Percentiles rank a stretch among this genome's conserved stretches.
Evolutionary conservation across 1,140 invertebrate species (phyloP).

Genomic region (Lasaia peninsularis): DNA sequence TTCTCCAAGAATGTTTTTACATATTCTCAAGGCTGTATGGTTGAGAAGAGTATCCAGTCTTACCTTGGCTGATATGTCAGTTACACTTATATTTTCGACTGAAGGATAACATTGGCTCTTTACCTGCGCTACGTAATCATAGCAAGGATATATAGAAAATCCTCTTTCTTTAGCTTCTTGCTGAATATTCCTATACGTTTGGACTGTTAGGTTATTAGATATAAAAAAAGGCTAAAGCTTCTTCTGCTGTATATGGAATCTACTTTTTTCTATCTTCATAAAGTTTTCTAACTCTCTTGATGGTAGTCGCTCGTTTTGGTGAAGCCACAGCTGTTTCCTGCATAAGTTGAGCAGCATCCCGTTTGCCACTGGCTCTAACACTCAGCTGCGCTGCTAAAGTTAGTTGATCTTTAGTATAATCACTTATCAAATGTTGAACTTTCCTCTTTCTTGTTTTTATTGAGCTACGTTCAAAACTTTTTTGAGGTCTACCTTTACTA

Average conservation of each 20-base stretch:
- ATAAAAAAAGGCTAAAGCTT: conserved; percentile 2
- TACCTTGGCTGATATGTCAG: not conserved
- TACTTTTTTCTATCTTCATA: not conserved
- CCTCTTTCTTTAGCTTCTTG: conserved; percentile 1
- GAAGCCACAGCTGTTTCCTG: conserved; percentile 1
- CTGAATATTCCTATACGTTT: not conserved
- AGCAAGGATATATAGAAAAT: conserved; percentile 1
- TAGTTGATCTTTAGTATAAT: not conserved
- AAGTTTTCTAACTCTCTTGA: conserved; percentile 1
- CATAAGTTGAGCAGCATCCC: not conserved
- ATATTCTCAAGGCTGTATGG: not conserved
- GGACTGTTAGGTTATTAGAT: not conserved
- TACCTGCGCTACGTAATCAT: not conserved
- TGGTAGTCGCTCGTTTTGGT: conserved; percentile 1
- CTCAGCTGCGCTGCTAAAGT: not conserved
- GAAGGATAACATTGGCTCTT: not conserved
- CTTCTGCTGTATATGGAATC: not conserved
- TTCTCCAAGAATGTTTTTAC: conserved; percentile 2
- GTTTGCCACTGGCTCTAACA: not conserved
- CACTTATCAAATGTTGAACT: conserved; percentile 1
- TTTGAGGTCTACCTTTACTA: not conserved
- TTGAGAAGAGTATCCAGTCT: not conserved
- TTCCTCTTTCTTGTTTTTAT: conserved; percentile 5
- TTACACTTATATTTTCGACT: not conserved
- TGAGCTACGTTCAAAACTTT: not conserved